These are phyloP conservation scores for Alectura lathami DNA, from an alignment of 2,113 vertebrate species.

Conservation along the genomic window DNA sequence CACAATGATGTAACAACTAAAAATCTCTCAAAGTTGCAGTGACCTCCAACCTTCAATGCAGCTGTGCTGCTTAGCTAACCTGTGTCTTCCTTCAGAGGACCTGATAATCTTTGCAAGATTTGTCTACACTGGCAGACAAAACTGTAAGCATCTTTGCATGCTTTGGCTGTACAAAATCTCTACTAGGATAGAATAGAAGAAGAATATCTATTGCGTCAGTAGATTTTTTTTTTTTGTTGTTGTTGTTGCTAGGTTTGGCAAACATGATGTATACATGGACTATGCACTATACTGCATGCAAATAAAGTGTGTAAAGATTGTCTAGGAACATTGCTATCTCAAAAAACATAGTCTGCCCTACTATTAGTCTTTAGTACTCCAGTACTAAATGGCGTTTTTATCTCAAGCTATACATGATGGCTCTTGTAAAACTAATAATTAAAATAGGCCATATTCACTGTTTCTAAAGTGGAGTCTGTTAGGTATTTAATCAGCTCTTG, in stretches of 20 bases:
- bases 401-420: neutral
- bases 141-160: neutral
- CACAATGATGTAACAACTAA: neutral
- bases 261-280: neutral
- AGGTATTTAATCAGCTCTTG: neutral
- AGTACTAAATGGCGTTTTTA: neutral
- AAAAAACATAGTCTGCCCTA: neutral
- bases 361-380: neutral
- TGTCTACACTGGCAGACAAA: neutral
- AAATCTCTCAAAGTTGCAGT: neutral
- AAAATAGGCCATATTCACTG: neutral
- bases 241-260: neutral
- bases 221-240: neutral
- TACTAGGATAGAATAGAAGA: too few species aligned
- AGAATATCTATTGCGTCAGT: neutral
- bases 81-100: neutral
- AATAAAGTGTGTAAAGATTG: neutral
- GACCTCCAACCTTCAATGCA: neutral
- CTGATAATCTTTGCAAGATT: neutral
- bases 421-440: neutral
- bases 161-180: neutral
- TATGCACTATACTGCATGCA: neutral
- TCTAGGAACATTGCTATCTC: neutral
- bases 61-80: neutral
- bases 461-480: neutral